phyloP scores from a whole-genome alignment of 2,113 vertebrate species.

The Pseudorasbora parva region DNA sequence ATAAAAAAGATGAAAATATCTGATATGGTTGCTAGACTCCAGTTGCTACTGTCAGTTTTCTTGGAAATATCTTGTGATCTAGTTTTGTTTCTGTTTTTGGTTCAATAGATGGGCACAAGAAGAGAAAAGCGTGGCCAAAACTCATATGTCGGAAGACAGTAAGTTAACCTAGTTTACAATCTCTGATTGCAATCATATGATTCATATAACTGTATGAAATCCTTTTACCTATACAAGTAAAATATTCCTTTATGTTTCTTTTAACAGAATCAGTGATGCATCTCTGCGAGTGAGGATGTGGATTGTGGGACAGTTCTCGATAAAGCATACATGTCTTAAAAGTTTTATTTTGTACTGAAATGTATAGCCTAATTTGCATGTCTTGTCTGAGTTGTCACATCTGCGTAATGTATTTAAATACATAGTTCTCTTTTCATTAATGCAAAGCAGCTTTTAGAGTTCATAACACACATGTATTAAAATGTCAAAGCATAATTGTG shows the following conservation, averaged over 20 bases:
- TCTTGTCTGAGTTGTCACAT: not conserved
- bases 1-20: not conserved
- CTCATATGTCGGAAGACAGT: not conserved
- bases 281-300: slow-evolving; percentile 19
- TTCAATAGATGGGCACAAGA: not conserved
- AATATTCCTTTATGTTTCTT: not conserved
- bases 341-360: not conserved
- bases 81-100: not conserved
- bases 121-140: not conserved
- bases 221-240: no score
- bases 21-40: not conserved
- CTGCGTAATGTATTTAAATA: not conserved
- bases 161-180: slow-evolving; percentile 9
- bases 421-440: not conserved
- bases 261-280: slow-evolving; percentile 27
- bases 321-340: not conserved
- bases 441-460: not conserved
- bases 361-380: no score
- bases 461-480: not conserved
- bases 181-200: not conserved
- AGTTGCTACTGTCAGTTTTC: not conserved
- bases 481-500: not conserved
- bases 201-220: not conserved
- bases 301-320: not conserved
- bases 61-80: not conserved